Conservation (phyloP, 2,113 vertebrate genomes). For the Nannospalax galili region DNA sequence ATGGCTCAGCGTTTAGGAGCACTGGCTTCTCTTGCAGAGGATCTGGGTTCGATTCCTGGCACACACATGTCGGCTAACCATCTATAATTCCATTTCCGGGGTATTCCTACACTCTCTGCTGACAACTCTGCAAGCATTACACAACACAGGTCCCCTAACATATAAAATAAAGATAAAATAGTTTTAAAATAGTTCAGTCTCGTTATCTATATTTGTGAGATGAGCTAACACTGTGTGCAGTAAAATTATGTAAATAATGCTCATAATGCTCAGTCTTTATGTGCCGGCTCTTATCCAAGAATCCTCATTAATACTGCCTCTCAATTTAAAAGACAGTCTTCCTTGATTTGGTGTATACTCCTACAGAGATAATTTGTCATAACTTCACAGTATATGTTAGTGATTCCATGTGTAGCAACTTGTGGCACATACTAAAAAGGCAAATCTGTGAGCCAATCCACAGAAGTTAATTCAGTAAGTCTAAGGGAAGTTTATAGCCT, state of each 20-base stretch:
- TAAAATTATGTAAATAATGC: not conserved
- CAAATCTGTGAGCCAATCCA: not conserved
- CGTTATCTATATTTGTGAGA: too few species aligned
- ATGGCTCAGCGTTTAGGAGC: too few species aligned
- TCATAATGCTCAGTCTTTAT: not conserved
- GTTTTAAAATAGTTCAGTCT: too few species aligned
- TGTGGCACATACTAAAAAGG: not conserved
- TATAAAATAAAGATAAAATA: too few species aligned
- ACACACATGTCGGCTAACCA: too few species aligned
- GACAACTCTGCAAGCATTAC: too few species aligned
- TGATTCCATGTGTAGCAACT: not conserved
- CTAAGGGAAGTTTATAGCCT: not conserved
- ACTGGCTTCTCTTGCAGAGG: too few species aligned
- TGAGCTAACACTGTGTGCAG: too few species aligned
- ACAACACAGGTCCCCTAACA: too few species aligned
- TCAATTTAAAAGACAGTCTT: not conserved
- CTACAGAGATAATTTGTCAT: not conserved
- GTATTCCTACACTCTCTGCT: too few species aligned
- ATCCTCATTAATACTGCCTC: not conserved
- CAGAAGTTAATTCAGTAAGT: conserved; percentile 2
- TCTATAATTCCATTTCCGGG: too few species aligned
- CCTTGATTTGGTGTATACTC: not conserved
- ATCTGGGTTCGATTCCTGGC: too few species aligned
- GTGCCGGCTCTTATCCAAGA: not conserved
- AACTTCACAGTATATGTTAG: not conserved